Evolutionary conservation across 2,888 invertebrate genomes (phyloP), one percentile per base, ranked within the genome.

Genomic region (Venusia cambrica): DNA sequence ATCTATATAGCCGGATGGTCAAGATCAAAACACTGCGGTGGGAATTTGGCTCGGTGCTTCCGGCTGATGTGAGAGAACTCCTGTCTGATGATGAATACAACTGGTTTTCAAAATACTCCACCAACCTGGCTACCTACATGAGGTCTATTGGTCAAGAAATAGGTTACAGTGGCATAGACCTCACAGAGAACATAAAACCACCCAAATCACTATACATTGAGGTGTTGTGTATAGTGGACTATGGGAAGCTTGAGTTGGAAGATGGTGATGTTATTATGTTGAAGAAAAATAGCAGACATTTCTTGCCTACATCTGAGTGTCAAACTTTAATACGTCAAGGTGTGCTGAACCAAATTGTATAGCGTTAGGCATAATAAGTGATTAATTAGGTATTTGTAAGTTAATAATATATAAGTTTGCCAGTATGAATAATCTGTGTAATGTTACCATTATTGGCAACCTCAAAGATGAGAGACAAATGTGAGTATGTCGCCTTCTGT

Each of bases 31-130:
- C 94, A n/a, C 89, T 97, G 73, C 89, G 99, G 24, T 99, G 99
- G 99, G 95, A 97, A 62, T 95, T 97, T 69, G 99, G 99, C 1
- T 94, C 97, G 16, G 93, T 97, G 24, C 74, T 99, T 32, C 98
- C 98, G 0, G 73, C 90, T 0, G 97, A 97, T 66, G 92, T 98
- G 0, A 92, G 94, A 66, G 89, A 90, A 32, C 91, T 94, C 41
- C 79, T 98, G 17, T 92, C 94, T 28, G 92, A 93, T 59, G 90
- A 93, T 0, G 98, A 98, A 87, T 90, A 93, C 13, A 89, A 92
- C 37, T 99, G 97, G 94, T 97, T 98, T 63, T 92, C 92, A 30
- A 92, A 92, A 44, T 98, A 99, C 73, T 97, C 95, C 21, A 93
- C 92, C 59, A 91, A 91, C 15, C 77, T 98, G 41, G 95, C 96